A percentile compares a stretch with the other conserved stretches of the same genome.
Conservation (phyloP, 2,113 vertebrate species). For the Campylomormyrus numenius region DNA sequence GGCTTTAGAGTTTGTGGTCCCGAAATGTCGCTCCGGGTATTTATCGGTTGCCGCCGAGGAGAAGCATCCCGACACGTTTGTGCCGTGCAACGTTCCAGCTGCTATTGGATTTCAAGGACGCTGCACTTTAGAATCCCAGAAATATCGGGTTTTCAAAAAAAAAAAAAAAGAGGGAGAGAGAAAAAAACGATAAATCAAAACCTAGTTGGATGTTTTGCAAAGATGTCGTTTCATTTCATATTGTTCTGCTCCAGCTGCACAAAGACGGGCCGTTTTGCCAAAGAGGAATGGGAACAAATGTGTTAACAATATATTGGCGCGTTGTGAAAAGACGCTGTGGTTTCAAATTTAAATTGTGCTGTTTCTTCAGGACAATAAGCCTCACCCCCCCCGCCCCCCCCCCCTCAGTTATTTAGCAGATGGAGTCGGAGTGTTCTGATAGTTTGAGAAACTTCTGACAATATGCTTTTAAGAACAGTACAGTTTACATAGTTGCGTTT, state of each 20-base stretch:
- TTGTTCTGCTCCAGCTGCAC: conserved; percentile 2
- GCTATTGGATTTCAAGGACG: conserved; percentile 12
- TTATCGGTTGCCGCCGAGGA: not conserved
- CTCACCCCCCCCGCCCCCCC: not conserved
- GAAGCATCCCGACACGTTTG: conserved; percentile 20
- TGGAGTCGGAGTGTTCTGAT: not conserved
- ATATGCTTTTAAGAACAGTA: not conserved
- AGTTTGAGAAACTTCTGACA: conserved; percentile 12
- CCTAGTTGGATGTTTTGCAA: not conserved
- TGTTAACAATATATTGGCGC: conserved; percentile 36
- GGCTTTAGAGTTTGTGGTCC: conserved; percentile 26
- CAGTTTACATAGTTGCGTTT: not conserved
- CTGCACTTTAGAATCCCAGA: conserved; percentile 11
- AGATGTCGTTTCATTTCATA: not conserved
- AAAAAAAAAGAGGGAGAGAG: not conserved
- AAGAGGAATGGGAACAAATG: conserved; percentile 24
- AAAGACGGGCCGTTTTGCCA: conserved; percentile 6
- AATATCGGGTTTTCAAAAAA: conserved; percentile 10
- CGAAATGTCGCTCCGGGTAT: not conserved
- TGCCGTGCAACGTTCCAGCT: not conserved
- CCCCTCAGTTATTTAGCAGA: not conserved
- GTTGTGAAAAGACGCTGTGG: conserved; percentile 13
- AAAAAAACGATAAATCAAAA: conserved; percentile 1
- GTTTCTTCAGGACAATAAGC: conserved; percentile 7
- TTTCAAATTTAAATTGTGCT: conserved; percentile 1